phyloP scores from a whole-genome alignment of 2,113 vertebrate genomes.

The Gambusia affinis region DNA sequence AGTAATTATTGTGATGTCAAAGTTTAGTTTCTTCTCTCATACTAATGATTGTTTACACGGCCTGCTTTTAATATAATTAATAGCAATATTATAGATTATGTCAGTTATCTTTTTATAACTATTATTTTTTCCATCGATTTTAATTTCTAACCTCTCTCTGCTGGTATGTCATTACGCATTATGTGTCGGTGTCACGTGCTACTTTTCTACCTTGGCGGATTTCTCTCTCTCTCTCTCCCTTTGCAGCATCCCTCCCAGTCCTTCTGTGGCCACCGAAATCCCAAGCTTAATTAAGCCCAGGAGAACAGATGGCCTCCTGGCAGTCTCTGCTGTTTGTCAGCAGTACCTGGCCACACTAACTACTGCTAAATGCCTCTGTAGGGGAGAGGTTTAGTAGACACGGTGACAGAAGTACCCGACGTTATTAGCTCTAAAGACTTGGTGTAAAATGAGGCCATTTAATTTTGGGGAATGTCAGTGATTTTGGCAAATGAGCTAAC shows the following conservation, averaged over 20 bases:
- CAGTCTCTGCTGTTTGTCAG: conserved; percentile 66
- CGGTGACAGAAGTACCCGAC: conserved; percentile 57
- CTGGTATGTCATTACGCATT: background rate
- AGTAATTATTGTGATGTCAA: background rate
- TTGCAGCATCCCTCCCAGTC: conserved; percentile 36
- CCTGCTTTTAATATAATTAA: background rate
- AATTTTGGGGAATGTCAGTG: conserved; percentile 18
- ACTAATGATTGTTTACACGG: background rate
- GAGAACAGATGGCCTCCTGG: conserved; percentile 76
- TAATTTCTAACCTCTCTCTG: background rate
- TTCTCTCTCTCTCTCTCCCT: conserved; percentile 7
- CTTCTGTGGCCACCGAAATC: conserved; percentile 45
- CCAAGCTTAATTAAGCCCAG: conserved; percentile 70
- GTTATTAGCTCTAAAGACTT: conserved; percentile 61
- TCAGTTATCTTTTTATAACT: background rate
- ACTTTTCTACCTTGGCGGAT: conserved; percentile 15
- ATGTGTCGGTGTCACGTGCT: background rate
- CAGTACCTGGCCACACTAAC: conserved; percentile 63
- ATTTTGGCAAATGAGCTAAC: conserved; percentile 12
- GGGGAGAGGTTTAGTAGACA: conserved; percentile 51
- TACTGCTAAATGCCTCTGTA: conserved; percentile 57
- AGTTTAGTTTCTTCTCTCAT: background rate
- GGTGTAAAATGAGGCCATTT: conserved; percentile 27
- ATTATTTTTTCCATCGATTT: background rate
- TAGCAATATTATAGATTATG: background rate